Conservation (phyloP, 2,797 vertebrate genomes). For the Falco berigora region DNA sequence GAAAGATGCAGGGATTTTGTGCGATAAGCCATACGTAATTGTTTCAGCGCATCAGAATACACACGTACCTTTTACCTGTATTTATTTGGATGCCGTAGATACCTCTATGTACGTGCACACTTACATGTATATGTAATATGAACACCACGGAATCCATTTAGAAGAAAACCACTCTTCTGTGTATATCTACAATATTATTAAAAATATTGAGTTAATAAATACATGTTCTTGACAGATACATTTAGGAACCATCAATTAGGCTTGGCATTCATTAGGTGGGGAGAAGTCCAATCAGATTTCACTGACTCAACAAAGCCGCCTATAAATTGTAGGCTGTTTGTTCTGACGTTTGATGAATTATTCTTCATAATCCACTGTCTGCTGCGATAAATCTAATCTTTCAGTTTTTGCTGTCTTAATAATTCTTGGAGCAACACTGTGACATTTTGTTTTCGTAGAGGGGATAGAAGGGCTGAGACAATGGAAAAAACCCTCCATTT, state of each 20-base stretch:
- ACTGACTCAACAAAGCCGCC: constrained; percentile 66
- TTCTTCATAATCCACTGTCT: constrained; percentile 77
- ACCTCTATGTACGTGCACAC: neutral
- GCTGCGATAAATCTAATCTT: constrained; percentile 77
- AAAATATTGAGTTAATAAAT: constrained; percentile 72
- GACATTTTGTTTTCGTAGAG: constrained; percentile 52
- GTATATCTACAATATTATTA: constrained; percentile 68
- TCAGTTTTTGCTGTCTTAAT: constrained; percentile 72
- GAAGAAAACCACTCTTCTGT: constrained; percentile 7
- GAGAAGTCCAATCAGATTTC: constrained; percentile 71
- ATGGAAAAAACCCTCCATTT: neutral
- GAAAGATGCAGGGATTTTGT: neutral
- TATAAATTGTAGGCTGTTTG: constrained; percentile 71
- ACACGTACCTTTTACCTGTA: neutral
- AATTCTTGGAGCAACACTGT: constrained; percentile 61
- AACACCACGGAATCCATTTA: neutral
- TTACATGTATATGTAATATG: neutral
- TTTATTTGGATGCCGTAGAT: neutral
- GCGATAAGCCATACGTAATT: neutral
- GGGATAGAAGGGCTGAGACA: neutral
- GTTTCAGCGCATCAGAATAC: neutral
- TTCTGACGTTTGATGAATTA: constrained; percentile 79
- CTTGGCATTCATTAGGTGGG: constrained; percentile 68
- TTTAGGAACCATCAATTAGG: constrained; percentile 72
- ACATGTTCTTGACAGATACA: constrained; percentile 60